Percentiles rank a stretch among this genome's conserved stretches.
phyloP scores from a whole-genome alignment of 2,888 invertebrate species.

The Tribolium freemani region DNA sequence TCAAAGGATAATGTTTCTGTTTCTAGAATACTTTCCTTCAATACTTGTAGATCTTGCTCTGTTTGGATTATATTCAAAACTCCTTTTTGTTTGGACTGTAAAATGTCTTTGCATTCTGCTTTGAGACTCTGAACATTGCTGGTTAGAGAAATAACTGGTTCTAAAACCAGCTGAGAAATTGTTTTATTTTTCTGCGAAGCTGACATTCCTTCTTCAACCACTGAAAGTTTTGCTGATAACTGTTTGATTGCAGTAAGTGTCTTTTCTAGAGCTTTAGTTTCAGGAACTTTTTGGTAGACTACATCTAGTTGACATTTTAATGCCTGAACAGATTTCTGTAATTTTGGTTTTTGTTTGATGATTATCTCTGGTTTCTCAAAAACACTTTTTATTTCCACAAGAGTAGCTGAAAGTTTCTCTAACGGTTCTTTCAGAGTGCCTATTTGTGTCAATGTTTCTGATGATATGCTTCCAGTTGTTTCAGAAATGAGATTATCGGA shows the following conservation, averaged over 20 bases:
- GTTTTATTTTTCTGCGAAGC: neutral
- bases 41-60: neutral
- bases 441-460: neutral
- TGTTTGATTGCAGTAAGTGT: slow-evolving; percentile 21
- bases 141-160: neutral
- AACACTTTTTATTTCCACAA: slow-evolving; percentile 42
- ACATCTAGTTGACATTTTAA: slow-evolving; percentile 42
- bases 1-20: slow-evolving; percentile 6
- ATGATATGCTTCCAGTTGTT: neutral
- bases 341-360: slow-evolving; percentile 42
- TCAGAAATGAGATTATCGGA: neutral
- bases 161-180: neutral
- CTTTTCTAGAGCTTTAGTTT: slow-evolving; percentile 35
- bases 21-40: neutral
- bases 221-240: slow-evolving; percentile 33
- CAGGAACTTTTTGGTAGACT: slow-evolving; percentile 11
- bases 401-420: slow-evolving; percentile 47
- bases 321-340: slow-evolving; percentile 42
- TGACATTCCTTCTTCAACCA: slow-evolving; percentile 21
- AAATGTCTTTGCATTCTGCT: neutral
- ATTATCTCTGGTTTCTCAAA: slow-evolving; percentile 42
- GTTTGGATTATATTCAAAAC: neutral
- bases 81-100: neutral
- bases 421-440: slow-evolving; percentile 47
- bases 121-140: neutral